phyloP scores from a whole-genome alignment of 2,113 vertebrate species.

The Macrotus californicus region DNA sequence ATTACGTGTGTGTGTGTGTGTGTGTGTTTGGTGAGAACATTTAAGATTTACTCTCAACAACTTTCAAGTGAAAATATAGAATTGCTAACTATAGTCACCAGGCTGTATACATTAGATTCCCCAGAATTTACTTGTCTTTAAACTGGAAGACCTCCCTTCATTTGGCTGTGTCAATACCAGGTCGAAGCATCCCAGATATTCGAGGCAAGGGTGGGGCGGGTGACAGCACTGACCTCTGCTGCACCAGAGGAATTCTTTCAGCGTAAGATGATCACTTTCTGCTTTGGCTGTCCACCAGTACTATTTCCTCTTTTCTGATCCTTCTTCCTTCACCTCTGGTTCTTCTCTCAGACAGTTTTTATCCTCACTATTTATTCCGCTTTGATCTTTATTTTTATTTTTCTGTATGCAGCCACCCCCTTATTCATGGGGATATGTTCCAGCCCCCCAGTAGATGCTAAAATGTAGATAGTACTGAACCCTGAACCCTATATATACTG shows the following conservation, averaged over 20 bases:
- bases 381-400: conserved; percentile 15
- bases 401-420: not conserved
- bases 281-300: not conserved
- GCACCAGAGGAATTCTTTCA: not conserved
- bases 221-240: not conserved
- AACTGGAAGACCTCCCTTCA: not conserved
- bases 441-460: not conserved
- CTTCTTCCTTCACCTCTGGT: not conserved
- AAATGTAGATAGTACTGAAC: not conserved
- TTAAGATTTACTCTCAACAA: not conserved
- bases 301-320: not conserved
- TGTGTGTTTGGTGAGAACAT: not conserved
- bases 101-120: too few relatives aligned
- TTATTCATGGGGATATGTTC: not conserved
- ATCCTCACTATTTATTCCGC: not conserved
- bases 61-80: too few relatives aligned
- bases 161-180: not conserved
- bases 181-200: not conserved
- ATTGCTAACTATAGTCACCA: too few relatives aligned
- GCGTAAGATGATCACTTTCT: not conserved
- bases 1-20: not conserved
- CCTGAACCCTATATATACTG: not conserved
- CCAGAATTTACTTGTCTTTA: not conserved
- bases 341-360: not conserved
- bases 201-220: too few relatives aligned